These are phyloP conservation scores for Cydia pomonella DNA, from an alignment of 1,140 invertebrate genomes.

Conservation along the genomic window DNA sequence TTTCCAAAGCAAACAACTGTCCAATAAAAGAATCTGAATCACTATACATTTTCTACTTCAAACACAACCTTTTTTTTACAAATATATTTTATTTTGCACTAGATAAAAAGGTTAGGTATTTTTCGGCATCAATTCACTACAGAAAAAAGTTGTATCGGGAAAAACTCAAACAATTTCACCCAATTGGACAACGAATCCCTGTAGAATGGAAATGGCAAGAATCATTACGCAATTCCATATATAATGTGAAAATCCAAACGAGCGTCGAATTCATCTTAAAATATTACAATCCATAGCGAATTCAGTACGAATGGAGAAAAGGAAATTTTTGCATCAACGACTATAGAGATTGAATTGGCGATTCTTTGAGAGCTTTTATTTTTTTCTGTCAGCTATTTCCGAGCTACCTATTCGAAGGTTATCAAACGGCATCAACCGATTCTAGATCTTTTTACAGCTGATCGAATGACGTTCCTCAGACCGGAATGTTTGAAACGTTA, in stretches of 20 bases:
- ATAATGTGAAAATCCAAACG: constrained; percentile 20
- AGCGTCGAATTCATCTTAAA: constrained; percentile 31
- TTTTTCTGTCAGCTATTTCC: constrained; percentile 44
- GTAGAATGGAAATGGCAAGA: background rate
- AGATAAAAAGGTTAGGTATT: background rate
- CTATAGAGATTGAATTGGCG: constrained; percentile 52
- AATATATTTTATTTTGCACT: background rate
- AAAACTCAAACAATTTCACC: background rate
- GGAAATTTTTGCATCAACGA: constrained; percentile 52
- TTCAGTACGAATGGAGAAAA: constrained; percentile 36
- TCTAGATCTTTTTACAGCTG: background rate
- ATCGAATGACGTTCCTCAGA: constrained; percentile 4
- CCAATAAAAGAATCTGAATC: background rate
- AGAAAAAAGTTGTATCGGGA: background rate
- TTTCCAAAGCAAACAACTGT: too few relatives aligned
- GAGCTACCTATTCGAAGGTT: constrained; percentile 23
- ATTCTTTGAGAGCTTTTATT: constrained; percentile 36
- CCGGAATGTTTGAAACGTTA: background rate
- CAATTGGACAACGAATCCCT: constrained; percentile 20
- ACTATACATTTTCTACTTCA: background rate
- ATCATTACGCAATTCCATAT: constrained; percentile 27
- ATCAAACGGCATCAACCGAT: background rate
- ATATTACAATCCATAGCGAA: constrained; percentile 31
- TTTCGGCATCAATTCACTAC: background rate
- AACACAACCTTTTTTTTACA: background rate